Percentiles rank a stretch among this genome's conserved stretches.
phyloP scores from a whole-genome alignment of 2,888 invertebrate species.

The Fabriciana adippe region DNA sequence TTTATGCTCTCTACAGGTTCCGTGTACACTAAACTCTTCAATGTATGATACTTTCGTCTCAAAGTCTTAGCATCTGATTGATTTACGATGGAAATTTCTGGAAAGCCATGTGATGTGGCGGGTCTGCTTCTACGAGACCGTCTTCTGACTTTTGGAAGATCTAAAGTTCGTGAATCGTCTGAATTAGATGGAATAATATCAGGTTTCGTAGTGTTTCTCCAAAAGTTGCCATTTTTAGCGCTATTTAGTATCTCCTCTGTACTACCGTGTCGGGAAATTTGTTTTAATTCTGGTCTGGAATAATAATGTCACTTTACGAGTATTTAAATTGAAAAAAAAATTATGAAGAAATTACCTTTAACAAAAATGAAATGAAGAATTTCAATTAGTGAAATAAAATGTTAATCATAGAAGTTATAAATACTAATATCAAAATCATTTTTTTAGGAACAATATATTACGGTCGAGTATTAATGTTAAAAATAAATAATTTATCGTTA shows the following conservation, averaged over 20 bases:
- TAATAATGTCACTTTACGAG: constrained; percentile 11
- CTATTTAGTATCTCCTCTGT: constrained; percentile 70
- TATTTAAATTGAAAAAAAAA: background rate
- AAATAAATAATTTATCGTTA: too few species aligned
- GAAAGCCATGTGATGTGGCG: constrained; percentile 66
- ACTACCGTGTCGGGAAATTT: constrained; percentile 60
- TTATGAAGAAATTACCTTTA: too few species aligned
- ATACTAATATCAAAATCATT: too few species aligned
- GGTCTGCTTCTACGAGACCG: constrained; percentile 60
- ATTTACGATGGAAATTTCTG: constrained; percentile 71
- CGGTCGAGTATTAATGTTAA: too few species aligned
- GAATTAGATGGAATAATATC: constrained; percentile 69
- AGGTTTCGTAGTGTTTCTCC: constrained; percentile 70
- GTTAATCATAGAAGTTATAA: too few species aligned
- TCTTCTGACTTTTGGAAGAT: constrained; percentile 57
- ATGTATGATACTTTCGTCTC: constrained; percentile 54
- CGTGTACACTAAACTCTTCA: constrained; percentile 70
- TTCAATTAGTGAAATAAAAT: too few species aligned
- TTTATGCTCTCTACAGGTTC: constrained; percentile 71
- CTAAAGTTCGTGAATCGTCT: constrained; percentile 49
- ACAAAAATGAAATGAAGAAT: too few species aligned
- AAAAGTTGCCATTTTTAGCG: constrained; percentile 68
- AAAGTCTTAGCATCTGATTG: constrained; percentile 63
- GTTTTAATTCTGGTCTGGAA: constrained; percentile 48
- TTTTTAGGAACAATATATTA: too few species aligned